Evolutionary conservation across 2,888 invertebrate species (phyloP).

Genomic region (Orthonevra nobilis): DNA sequence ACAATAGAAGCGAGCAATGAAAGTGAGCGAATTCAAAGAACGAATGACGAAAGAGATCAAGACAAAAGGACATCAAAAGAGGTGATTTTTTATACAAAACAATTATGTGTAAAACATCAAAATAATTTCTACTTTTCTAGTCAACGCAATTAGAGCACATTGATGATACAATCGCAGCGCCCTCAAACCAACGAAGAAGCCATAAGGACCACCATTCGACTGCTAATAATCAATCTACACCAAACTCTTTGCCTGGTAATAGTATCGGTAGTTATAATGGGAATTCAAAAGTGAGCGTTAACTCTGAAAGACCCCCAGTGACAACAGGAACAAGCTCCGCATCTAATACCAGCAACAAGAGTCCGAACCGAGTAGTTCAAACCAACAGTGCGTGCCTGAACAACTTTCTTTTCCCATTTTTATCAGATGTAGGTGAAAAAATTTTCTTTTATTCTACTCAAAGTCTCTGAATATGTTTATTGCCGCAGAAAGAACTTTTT

Average conservation of each 20-base stretch:
- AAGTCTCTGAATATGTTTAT: background rate
- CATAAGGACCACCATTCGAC: constrained; percentile 71
- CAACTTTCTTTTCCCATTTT: constrained; percentile 82
- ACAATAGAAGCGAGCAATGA: constrained; percentile 42
- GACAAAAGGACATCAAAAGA: constrained; percentile 61
- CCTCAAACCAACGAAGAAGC: constrained; percentile 72
- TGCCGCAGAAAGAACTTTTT: no score
- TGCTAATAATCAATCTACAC: constrained; percentile 72
- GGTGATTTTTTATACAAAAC: no score
- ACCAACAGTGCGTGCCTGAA: constrained; percentile 81
- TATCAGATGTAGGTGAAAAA: constrained; percentile 80
- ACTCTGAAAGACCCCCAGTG: constrained; percentile 43
- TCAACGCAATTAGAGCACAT: constrained; percentile 59
- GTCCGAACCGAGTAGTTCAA: constrained; percentile 75
- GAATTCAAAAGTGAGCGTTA: constrained; percentile 72
- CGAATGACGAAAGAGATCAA: constrained; percentile 55
- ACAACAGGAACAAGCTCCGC: constrained; percentile 37
- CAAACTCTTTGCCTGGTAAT: constrained; percentile 74
- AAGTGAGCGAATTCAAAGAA: constrained; percentile 53
- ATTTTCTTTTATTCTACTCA: background rate
- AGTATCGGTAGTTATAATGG: constrained; percentile 74
- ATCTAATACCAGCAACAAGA: constrained; percentile 64
- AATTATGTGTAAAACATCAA: no score
- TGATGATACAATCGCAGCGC: constrained; percentile 74
- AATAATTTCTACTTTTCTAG: constrained; percentile 1